Conservation (phyloP, 2,113 vertebrate species). For the Oceanodroma tethys region DNA sequence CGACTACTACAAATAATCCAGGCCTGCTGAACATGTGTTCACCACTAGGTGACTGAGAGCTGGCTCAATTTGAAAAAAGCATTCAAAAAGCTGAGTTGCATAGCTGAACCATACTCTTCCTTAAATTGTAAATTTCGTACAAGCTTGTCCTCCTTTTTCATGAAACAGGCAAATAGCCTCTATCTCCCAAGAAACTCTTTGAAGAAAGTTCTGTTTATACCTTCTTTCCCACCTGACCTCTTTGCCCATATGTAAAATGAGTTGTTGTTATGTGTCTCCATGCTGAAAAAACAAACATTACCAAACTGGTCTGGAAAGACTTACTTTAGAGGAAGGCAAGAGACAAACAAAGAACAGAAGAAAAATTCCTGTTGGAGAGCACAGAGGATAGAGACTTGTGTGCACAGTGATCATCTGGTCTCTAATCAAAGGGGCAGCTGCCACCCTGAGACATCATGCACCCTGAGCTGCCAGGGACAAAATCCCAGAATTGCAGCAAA, state of each 20-base stretch:
- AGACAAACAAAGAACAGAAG: not conserved
- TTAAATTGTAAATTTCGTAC: not conserved
- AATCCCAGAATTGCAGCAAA: not conserved
- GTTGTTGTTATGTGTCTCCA: not conserved
- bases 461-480: not conserved
- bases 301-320: not conserved
- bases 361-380: not conserved
- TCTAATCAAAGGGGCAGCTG: not conserved
- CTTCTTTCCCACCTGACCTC: not conserved
- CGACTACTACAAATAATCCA: not conserved
- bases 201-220: not conserved
- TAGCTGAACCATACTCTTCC: not conserved
- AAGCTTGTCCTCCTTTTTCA: not conserved
- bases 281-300: not conserved
- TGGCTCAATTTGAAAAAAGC: not conserved
- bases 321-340: not conserved
- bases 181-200: not conserved
- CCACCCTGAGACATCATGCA: not conserved
- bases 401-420: too few species aligned
- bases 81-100: not conserved
- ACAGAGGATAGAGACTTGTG: not conserved
- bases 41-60: too few species aligned
- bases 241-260: not conserved
- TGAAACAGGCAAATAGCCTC: not conserved
- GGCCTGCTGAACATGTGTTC: not conserved